A percentile compares a stretch with the other conserved stretches of the same genome.
Evolutionary conservation across 2,797 vertebrate genomes (phyloP).

Genomic region (Threskiornis aethiopicus): DNA sequence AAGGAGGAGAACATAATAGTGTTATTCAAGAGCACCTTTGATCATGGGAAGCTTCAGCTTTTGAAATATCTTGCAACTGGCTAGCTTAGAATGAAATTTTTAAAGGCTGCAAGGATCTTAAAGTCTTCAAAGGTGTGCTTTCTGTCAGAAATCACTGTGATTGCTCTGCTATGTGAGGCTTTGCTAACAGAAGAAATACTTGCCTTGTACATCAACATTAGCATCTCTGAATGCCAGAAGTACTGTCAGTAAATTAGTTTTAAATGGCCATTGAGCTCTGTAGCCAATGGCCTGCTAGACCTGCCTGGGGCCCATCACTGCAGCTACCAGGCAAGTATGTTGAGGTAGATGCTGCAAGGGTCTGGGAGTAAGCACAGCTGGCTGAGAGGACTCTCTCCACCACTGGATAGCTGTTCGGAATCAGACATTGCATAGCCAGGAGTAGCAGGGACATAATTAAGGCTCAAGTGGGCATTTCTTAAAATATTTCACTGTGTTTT

Average conservation of each 20-base stretch:
- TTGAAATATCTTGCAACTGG: slow-evolving; percentile 53
- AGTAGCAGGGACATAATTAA: background rate
- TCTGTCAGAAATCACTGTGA: slow-evolving; percentile 13
- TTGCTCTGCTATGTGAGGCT: slow-evolving; percentile 8
- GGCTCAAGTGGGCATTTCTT: background rate
- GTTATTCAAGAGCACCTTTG: slow-evolving; percentile 33
- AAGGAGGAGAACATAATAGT: slow-evolving; percentile 65
- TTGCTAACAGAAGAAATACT: slow-evolving; percentile 4
- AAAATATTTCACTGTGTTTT: background rate
- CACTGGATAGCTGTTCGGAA: background rate
- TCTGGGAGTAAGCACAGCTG: background rate
- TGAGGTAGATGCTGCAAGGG: background rate
- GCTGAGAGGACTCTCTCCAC: background rate
- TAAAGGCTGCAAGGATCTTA: slow-evolving; percentile 47
- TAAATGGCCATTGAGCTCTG: background rate
- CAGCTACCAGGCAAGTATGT: background rate
- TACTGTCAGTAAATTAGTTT: background rate
- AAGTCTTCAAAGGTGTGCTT: slow-evolving; percentile 57
- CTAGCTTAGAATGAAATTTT: slow-evolving; percentile 50
- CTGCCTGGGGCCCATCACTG: background rate
- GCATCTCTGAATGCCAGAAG: background rate
- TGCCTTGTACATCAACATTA: background rate
- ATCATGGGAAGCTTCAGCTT: slow-evolving; percentile 48
- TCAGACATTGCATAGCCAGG: background rate
- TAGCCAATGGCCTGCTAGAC: background rate